A percentile compares a stretch with the other conserved stretches of the same genome.
These are phyloP conservation scores for Apteryx owenii DNA, from an alignment of 2,113 vertebrate genomes.

Conservation along the genomic window DNA sequence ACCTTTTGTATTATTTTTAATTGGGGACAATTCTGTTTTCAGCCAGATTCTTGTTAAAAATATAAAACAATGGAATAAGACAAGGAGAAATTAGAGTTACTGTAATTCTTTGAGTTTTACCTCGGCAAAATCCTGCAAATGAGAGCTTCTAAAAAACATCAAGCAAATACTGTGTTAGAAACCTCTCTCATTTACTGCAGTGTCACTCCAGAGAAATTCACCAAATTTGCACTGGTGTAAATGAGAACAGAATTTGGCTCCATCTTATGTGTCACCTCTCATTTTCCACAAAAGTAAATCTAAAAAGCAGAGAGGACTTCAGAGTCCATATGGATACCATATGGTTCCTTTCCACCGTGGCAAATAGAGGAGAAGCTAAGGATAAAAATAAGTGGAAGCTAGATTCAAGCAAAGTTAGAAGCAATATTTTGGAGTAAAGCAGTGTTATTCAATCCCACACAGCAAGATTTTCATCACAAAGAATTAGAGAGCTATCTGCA, in stretches of 20 bases:
- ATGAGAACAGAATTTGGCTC: conserved; percentile 45
- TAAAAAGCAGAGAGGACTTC: conserved; percentile 45
- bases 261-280: conserved; percentile 50
- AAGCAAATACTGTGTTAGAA: neutral
- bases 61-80: neutral
- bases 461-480: conserved; percentile 14
- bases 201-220: neutral
- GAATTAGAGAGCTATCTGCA: neutral
- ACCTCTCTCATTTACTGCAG: neutral
- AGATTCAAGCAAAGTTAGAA: neutral
- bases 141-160: neutral
- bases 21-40: neutral
- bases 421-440: neutral
- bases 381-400: neutral
- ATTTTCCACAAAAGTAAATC: conserved; percentile 42
- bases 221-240: neutral
- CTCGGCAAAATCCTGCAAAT: neutral
- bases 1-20: neutral
- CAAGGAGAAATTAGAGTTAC: neutral
- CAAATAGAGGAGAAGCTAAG: conserved; percentile 1
- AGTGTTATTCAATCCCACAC: neutral
- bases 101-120: neutral
- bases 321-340: conserved; percentile 42
- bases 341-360: neutral
- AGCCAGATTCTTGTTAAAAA: neutral